A percentile compares a stretch with the other conserved stretches of the same genome.
Evolutionary conservation across 2,888 invertebrate species (phyloP).

Genomic region (Phyto melanocephala): DNA sequence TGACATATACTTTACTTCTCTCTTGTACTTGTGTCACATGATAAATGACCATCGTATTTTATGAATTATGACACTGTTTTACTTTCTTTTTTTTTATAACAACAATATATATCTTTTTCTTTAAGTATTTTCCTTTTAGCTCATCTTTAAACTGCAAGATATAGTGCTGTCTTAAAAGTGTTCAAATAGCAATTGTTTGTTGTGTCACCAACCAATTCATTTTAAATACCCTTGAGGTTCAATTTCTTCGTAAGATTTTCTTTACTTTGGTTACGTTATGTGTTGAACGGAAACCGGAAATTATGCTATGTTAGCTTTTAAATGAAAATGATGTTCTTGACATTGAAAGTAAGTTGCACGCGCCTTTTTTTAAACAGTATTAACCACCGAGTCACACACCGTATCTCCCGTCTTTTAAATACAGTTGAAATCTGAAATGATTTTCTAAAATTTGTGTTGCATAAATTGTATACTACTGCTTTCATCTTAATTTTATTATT

Average conservation of each 20-base stretch:
- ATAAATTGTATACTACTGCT: neutral
- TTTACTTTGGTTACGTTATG: neutral
- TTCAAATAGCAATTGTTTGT: conserved; percentile 46
- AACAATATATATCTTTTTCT: neutral
- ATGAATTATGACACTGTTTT: conserved; percentile 67
- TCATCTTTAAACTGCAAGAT: neutral
- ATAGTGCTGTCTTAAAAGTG: conserved; percentile 20
- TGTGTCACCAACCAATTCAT: conserved; percentile 66
- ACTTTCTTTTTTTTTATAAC: neutral
- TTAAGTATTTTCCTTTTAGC: conserved; percentile 13
- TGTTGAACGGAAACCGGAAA: conserved; percentile 66
- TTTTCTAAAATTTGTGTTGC: conserved; percentile 18
- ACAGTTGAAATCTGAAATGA: conserved; percentile 26
- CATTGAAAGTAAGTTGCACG: conserved; percentile 31
- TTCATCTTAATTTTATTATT: too few relatives aligned
- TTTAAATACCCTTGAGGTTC: conserved; percentile 68
- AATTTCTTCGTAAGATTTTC: conserved; percentile 13
- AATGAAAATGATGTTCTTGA: conserved; percentile 37
- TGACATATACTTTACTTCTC: conserved; percentile 13
- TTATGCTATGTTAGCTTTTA: conserved; percentile 66
- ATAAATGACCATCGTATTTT: conserved; percentile 69
- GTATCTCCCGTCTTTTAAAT: neutral
- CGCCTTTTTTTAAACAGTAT: conserved; percentile 56
- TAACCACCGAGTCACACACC: conserved; percentile 24
- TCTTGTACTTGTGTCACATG: conserved; percentile 68